Base-by-base conservation (phyloP, 2,888 invertebrate genomes). In the Ophion obscuratus region DNA sequence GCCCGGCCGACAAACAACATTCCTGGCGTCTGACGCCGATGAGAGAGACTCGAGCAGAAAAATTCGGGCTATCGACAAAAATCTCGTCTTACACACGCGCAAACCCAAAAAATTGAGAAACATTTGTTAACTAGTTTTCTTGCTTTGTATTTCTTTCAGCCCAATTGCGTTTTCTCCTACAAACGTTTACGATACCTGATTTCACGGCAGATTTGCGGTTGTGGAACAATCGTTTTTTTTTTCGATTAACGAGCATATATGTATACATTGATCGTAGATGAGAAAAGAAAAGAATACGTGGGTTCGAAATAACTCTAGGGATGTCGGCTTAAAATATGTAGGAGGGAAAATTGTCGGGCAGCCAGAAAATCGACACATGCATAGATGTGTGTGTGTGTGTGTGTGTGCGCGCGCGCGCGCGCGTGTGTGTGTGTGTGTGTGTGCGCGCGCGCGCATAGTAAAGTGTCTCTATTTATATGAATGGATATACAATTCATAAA, bases 1-100 rank as follows among this genome's bases (percentile, higher is more conserved):
- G 81, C 86, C 85, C 84, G 74, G 61, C 47, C 83, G 84, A 84
- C 84, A 87, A 85, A 85, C 67, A 87, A 87, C 75, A 81, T 87
- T 87, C 87, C 79, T 76, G 74, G 24, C 66, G 31, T 53, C 85
- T 74, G 75, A 76, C 68, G 31, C 36, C 24, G 20, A 40, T 31
- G 59, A 64, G 36, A 14, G 14, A 66, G 27, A 71, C 70, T 57
- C 14, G 27, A 31, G 31, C 62, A 40, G 57, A 80, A 73, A 75
- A 66, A 77, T 24, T n/a, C 14, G 24, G 70, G 24, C 40, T 40
- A 57, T 82, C 57, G 36, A 64, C 36, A 14, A 59, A 40, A 59
- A 14, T 59, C 6, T 40, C 20, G 47, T n/a, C 9, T 64, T 9
- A 20, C 9, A 40, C 20, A 24, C 44, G 61, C 2, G 40, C 24